These are phyloP conservation scores for Chlorodrepanis virens DNA, from an alignment of 2,113 vertebrate species.

Conservation along the genomic window DNA sequence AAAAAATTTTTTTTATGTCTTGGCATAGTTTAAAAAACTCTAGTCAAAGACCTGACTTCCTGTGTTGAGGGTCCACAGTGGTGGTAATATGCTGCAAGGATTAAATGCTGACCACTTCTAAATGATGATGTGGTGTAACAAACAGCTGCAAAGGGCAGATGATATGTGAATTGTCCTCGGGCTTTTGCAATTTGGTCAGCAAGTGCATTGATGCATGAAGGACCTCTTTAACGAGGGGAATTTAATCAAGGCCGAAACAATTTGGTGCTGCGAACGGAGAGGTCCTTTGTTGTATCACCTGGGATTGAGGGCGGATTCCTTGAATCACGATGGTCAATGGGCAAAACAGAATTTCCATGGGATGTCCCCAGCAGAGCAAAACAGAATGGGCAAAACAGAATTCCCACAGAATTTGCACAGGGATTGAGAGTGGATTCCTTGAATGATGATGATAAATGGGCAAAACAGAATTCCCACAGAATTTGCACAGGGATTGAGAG, in stretches of 20 bases:
- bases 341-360: neutral
- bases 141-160: conserved; percentile 26
- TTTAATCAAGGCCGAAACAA: neutral
- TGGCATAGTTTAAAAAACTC: neutral
- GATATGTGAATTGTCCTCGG: neutral
- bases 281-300: neutral
- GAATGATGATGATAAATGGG: too few relatives aligned
- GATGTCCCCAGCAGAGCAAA: neutral
- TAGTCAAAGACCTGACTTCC: neutral
- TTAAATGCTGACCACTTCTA: neutral
- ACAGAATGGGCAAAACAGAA: too few relatives aligned
- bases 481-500: too few relatives aligned
- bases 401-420: too few relatives aligned
- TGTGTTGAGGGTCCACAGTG: neutral
- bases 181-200: conserved; percentile 19
- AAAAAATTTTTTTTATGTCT: neutral
- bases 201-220: neutral
- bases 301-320: neutral
- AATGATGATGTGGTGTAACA: neutral
- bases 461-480: too few relatives aligned
- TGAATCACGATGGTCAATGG: neutral
- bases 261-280: neutral
- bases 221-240: neutral
- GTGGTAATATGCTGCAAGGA: neutral
- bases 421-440: too few relatives aligned